phyloP scores from a whole-genome alignment of 2,797 vertebrate species.

The Knipowitschia caucasica region DNA sequence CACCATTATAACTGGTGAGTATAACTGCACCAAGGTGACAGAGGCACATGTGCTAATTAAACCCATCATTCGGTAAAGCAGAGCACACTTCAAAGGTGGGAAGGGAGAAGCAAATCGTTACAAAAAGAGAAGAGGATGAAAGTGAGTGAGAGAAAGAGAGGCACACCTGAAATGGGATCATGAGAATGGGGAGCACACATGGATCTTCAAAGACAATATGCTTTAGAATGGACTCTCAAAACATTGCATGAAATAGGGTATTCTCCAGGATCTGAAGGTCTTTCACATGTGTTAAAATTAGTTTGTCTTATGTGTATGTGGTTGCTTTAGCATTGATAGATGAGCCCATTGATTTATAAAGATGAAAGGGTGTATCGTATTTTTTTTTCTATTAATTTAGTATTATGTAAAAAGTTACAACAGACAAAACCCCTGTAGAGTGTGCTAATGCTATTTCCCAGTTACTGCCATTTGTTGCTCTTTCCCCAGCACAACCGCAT shows the following conservation, averaged over 20 bases:
- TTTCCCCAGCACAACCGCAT: no score
- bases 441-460: no score
- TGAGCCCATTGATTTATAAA: no score
- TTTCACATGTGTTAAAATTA: no score
- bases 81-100: slow-evolving; percentile 39
- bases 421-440: no score
- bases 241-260: slow-evolving; percentile 39
- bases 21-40: slow-evolving; percentile 30
- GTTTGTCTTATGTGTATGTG: no score
- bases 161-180: slow-evolving; percentile 19
- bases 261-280: no score
- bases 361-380: no score
- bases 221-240: slow-evolving; percentile 48
- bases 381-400: no score
- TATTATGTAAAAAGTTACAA: no score
- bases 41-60: slow-evolving; percentile 59
- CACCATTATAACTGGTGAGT: slow-evolving; percentile 12
- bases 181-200: slow-evolving; percentile 11
- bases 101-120: slow-evolving; percentile 11
- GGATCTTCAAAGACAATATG: slow-evolving; percentile 57
- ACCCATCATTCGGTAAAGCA: slow-evolving; percentile 33
- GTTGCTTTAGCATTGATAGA: no score
- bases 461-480: no score
- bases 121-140: slow-evolving; percentile 36
- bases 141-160: slow-evolving; percentile 41